Conservation (phyloP, 2,888 invertebrate species). For the Syritta pipiens region DNA sequence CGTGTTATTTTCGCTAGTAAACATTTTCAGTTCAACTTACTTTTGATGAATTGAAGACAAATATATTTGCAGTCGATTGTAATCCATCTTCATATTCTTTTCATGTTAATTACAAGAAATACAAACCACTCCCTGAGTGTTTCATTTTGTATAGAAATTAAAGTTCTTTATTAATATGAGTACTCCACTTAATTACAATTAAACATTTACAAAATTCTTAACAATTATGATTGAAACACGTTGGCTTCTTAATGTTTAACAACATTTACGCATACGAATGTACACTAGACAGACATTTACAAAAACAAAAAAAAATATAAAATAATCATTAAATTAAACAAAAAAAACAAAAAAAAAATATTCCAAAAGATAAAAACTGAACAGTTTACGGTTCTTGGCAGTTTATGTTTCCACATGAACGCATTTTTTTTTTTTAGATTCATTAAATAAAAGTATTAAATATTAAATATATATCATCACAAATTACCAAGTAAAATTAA, state of each 20-base stretch:
- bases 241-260: slow-evolving; percentile 31
- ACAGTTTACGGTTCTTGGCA: slow-evolving; percentile 70
- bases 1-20: no score
- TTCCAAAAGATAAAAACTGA: slow-evolving; percentile 44
- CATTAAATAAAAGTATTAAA: slow-evolving; percentile 53
- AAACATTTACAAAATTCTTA: slow-evolving; percentile 63
- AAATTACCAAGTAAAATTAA: slow-evolving; percentile 50
- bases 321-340: slow-evolving; percentile 1
- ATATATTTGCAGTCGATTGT: no score
- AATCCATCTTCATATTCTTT: neutral
- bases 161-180: slow-evolving; percentile 56
- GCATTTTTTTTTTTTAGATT: slow-evolving; percentile 38
- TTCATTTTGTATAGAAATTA: slow-evolving; percentile 26
- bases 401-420: slow-evolving; percentile 68
- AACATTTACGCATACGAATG: slow-evolving; percentile 14
- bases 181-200: slow-evolving; percentile 35
- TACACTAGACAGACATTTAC: slow-evolving; percentile 27
- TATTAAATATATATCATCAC: slow-evolving; percentile 56
- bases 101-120: no score
- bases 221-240: slow-evolving; percentile 13
- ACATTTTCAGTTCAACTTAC: no score
- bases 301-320: slow-evolving; percentile 17
- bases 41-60: no score
- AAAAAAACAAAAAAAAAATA: slow-evolving; percentile 19
- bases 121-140: no score